A percentile compares a stretch with the other conserved stretches of the same genome.
phyloP scores from a whole-genome alignment of 2,113 vertebrate genomes.

The Cygnus buccinator region DNA sequence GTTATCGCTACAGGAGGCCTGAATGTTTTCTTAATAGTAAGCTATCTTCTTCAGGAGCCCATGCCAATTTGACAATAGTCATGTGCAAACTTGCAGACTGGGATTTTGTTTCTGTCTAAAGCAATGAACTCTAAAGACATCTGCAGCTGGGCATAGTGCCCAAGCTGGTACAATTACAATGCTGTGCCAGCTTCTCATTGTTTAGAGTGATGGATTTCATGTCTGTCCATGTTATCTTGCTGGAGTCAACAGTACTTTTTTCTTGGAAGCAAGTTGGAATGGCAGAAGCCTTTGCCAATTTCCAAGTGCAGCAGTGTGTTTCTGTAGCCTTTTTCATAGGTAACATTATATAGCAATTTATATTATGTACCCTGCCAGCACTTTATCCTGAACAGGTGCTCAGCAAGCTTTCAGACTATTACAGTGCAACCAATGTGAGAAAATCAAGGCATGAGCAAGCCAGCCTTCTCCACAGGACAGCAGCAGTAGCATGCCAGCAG shows the following conservation, averaged over 20 bases:
- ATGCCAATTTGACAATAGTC: slow-evolving; percentile 28
- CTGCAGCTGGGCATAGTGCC: slow-evolving; percentile 44
- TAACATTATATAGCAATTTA: slow-evolving; percentile 42
- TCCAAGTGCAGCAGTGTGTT: neutral
- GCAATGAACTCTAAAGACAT: slow-evolving; percentile 44
- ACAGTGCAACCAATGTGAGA: neutral
- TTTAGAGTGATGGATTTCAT: slow-evolving; percentile 54
- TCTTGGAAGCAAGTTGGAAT: slow-evolving; percentile 50
- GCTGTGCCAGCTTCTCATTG: slow-evolving; percentile 60
- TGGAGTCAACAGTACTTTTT: slow-evolving; percentile 40
- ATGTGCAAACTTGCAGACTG: slow-evolving; percentile 16
- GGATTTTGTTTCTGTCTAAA: slow-evolving; percentile 57
- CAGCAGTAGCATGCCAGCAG: neutral
- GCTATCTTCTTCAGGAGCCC: slow-evolving; percentile 49
- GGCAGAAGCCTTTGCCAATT: slow-evolving; percentile 9
- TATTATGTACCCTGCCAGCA: neutral
- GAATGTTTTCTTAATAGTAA: slow-evolving; percentile 23
- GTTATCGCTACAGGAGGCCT: neutral
- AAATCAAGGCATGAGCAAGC: neutral
- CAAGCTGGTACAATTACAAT: slow-evolving; percentile 42
- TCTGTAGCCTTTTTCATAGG: neutral
- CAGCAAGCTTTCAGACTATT: slow-evolving; percentile 1
- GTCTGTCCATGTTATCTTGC: slow-evolving; percentile 17
- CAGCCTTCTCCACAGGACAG: neutral
- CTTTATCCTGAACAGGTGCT: slow-evolving; percentile 55